Conservation (phyloP, 2,888 invertebrate species). For the Pocota personata region DNA sequence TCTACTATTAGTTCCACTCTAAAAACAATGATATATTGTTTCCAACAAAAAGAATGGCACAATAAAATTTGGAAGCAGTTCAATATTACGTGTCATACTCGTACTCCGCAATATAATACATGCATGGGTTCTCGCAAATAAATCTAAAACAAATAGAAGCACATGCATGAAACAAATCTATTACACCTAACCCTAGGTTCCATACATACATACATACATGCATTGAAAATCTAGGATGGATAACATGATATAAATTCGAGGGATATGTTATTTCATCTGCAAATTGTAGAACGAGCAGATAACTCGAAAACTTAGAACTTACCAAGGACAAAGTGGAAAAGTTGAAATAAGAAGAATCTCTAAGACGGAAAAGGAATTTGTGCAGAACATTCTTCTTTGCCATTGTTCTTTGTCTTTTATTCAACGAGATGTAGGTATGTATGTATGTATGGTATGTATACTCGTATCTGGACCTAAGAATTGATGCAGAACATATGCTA, state of each 20-base stretch:
- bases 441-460: not conserved
- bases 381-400: not conserved
- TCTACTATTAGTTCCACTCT: constrained; percentile 21
- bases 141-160: constrained; percentile 26
- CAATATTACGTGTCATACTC: constrained; percentile 25
- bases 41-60: not conserved
- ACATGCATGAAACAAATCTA: constrained; percentile 17
- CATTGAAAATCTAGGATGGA: not conserved
- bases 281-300: constrained; percentile 41
- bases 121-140: constrained; percentile 7
- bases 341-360: constrained; percentile 24
- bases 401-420: not conserved
- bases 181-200: constrained; percentile 22
- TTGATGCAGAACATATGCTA: not conserved
- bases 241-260: constrained; percentile 42
- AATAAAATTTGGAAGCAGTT: constrained; percentile 46
- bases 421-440: not conserved
- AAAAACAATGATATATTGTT: constrained; percentile 27
- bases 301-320: constrained; percentile 35
- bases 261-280: constrained; percentile 52
- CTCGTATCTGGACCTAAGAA: too few relatives aligned
- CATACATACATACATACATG: not conserved
- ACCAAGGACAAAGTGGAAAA: constrained; percentile 14
- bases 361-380: constrained; percentile 7
- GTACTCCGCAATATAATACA: not conserved